phyloP scores from a whole-genome alignment of 2,113 vertebrate genomes.

The Brachypodius melanocephalos region DNA sequence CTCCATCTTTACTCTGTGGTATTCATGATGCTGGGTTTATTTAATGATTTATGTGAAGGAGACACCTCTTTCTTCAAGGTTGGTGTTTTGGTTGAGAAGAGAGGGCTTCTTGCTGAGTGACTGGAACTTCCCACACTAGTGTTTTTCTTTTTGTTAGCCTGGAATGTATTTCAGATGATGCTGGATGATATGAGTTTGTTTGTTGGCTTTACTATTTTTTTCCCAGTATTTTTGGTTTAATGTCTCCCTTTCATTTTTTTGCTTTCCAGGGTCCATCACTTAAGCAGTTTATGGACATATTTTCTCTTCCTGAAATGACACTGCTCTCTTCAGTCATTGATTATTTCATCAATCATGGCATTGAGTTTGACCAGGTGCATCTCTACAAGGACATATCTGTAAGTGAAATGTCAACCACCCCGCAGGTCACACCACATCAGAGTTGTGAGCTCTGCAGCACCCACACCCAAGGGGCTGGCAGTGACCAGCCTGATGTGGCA shows the following conservation, averaged over 20 bases:
- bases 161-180: neutral
- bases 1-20: neutral
- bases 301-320: constrained; percentile 82
- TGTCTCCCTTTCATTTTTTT: neutral
- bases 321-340: constrained; percentile 82
- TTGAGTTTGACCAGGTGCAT: constrained; percentile 82
- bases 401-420: constrained; percentile 5
- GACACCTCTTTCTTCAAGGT: neutral
- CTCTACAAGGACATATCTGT: constrained; percentile 82
- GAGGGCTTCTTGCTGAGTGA: neutral
- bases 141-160: neutral
- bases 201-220: neutral
- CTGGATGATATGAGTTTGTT: neutral
- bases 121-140: neutral
- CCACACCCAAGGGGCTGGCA: neutral
- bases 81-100: neutral
- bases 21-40: neutral
- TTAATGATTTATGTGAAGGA: neutral
- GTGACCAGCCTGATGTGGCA: neutral
- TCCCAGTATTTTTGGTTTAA: neutral
- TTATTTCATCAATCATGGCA: constrained; percentile 75
- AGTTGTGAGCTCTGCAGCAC: neutral
- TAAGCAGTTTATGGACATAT: constrained; percentile 85
- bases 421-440: neutral
- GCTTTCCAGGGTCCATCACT: constrained; percentile 76